Conservation (phyloP, 1,140 invertebrate species). For the Diploscapter pachys region DNA sequence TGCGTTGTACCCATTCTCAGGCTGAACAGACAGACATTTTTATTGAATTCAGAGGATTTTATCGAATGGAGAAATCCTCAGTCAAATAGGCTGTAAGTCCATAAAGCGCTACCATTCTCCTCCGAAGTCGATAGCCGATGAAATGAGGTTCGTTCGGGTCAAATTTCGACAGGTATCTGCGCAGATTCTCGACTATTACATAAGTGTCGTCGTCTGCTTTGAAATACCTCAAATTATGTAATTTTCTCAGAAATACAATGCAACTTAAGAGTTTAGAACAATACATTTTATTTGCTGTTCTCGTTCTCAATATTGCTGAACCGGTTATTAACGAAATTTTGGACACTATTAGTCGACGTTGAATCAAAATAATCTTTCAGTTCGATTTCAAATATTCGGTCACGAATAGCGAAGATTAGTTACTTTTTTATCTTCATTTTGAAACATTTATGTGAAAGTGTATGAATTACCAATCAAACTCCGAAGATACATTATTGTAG, state of each 20-base stretch:
- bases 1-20: slow-evolving; percentile 25
- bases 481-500: slow-evolving; percentile 22
- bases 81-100: background rate
- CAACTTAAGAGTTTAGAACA: background rate
- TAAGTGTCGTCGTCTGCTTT: slow-evolving; percentile 32
- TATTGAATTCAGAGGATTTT: too few species aligned
- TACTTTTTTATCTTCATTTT: too few species aligned
- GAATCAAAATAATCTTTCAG: too few species aligned
- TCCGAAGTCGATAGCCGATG: slow-evolving; percentile 22
- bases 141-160: slow-evolving; percentile 27
- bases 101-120: slow-evolving; percentile 23
- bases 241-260: background rate
- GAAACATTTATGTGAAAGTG: too few species aligned
- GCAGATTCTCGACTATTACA: slow-evolving; percentile 28
- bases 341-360: too few species aligned
- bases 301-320: too few species aligned
- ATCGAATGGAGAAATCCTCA: background rate
- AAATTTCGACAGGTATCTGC: slow-evolving; percentile 19
- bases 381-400: too few species aligned
- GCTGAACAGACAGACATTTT: background rate
- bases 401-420: too few species aligned
- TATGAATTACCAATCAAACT: slow-evolving; percentile 25
- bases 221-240: slow-evolving; percentile 20
- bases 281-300: too few species aligned
- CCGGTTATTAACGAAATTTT: too few species aligned